phyloP scores from a whole-genome alignment of 92 coral and sea anemone genomes.

The Actinernus sp. region DNA sequence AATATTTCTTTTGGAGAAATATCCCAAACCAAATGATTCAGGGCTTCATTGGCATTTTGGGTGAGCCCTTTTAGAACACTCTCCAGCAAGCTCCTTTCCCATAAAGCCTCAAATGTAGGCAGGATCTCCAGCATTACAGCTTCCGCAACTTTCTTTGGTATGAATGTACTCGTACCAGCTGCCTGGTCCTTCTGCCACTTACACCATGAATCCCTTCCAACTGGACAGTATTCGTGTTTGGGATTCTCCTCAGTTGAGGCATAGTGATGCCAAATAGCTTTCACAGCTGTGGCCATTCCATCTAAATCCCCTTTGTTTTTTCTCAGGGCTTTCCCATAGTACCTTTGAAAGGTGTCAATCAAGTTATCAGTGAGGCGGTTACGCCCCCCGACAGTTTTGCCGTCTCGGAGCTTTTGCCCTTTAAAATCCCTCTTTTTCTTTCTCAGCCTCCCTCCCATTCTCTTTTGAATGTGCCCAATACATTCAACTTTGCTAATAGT shows the following conservation, averaged over 20 bases:
- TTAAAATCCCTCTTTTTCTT: conserved; percentile 31
- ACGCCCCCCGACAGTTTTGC: conserved; percentile 42
- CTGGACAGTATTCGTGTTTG: conserved; percentile 30
- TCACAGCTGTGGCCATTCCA: conserved; percentile 39
- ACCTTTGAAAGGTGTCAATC: conserved; percentile 48
- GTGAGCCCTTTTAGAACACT: conserved; percentile 44
- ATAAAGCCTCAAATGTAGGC: conserved; percentile 17
- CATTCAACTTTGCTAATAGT: conserved; percentile 37
- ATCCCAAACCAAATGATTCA: conserved; percentile 54
- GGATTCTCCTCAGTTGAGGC: conserved; percentile 45
- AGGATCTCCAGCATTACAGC: conserved; percentile 17
- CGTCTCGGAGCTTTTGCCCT: too few relatives aligned
- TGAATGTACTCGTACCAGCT: background rate
- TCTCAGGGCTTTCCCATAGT: conserved; percentile 62
- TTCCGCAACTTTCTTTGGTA: conserved; percentile 11
- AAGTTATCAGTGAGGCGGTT: conserved; percentile 42
- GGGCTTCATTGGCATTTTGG: conserved; percentile 51
- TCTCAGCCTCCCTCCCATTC: conserved; percentile 50
- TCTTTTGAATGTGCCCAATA: conserved; percentile 54
- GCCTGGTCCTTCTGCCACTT: conserved; percentile 9
- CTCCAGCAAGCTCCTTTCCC: conserved; percentile 14
- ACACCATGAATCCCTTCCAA: conserved; percentile 42
- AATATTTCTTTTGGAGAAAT: conserved; percentile 35
- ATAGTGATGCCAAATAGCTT: conserved; percentile 61
- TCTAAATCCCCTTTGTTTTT: conserved; percentile 23